These are phyloP conservation scores for Passer montanus DNA, from an alignment of 2,113 vertebrate species.

Conservation along the genomic window DNA sequence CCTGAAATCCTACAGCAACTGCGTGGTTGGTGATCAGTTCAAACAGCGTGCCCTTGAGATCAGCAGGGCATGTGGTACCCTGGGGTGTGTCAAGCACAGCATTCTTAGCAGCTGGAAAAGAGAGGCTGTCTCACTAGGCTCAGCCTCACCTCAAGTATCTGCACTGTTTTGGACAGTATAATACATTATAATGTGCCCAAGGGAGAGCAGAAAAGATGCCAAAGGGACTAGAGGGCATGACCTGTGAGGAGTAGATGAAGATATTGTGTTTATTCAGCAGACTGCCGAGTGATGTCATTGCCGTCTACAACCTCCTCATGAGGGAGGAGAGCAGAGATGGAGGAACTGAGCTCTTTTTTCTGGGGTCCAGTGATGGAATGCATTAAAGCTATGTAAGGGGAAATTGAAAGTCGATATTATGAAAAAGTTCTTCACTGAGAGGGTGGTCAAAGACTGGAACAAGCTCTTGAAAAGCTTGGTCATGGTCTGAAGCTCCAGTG, in stretches of 20 bases:
- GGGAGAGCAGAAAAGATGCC: neutral
- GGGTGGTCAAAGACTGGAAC: neutral
- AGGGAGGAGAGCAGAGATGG: fast-evolving
- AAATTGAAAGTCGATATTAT: neutral
- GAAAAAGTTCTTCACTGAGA: neutral
- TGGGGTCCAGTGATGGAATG: neutral
- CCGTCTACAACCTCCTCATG: neutral
- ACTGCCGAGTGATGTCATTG: neutral
- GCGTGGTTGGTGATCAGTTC: neutral
- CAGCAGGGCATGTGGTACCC: neutral
- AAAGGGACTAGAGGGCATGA: neutral
- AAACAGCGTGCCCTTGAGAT: neutral
- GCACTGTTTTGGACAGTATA: neutral
- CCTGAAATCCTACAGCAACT: neutral
- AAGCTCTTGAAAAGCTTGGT: neutral
- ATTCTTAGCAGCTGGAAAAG: fast-evolving
- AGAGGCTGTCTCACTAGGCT: neutral
- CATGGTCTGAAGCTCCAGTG: neutral
- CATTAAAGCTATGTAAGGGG: neutral
- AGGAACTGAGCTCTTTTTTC: neutral
- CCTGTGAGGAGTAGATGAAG: neutral
- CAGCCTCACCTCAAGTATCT: neutral
- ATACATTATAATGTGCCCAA: neutral
- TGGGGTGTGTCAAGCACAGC: neutral
- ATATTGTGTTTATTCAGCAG: neutral